Evolutionary conservation across 2,888 invertebrate species (phyloP), one percentile per base, ranked within the genome.

Genomic region (Synanthedon andrenaeformis): DNA sequence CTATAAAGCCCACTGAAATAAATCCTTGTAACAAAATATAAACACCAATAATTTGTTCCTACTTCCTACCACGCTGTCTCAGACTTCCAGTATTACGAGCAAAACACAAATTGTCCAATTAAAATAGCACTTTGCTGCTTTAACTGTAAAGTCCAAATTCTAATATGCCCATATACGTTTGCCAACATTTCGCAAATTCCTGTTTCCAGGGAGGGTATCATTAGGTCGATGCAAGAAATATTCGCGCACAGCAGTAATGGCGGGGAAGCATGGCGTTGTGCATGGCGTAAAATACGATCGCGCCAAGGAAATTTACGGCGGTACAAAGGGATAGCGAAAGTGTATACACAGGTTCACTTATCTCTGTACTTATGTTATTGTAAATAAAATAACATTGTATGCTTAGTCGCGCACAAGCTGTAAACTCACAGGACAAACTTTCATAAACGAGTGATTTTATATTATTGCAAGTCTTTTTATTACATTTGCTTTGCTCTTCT

Each of bases 261-360:
- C 59, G 58, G 61, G 48, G 54, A 57, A 54, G 65, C 54, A 58
- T 59, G 56, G 54, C 52, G 45, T 45, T n/a, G 45, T 8, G 45
- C 45, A 45, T n/a, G n/a, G 54, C 52, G 51, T 61, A 57, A 58
- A 61, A 56, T 66, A 62, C 66, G 55, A 57, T 54, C 52, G 54
- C 54, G 58, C 58, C 62, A 59, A 58, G 66, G 63, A 70, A 67
- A 74, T 74, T 70, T 74, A 76, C 67, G 70, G 65, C 55, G 53
- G 51, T 50, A 52, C 55, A 52, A 42, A 59, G 53, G 54, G 53
- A 49, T 52, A 54, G 52, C 49, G 54, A 54, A 42, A 54, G 54
- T 50, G 28, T 23, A 14, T 23, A 35, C 8, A 51, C 51, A 13
- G 17, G 35, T 28, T 28, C 11, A 42, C 42, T 45, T 45, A 45